Base-by-base conservation (phyloP, 2,888 invertebrate species). In the Trypoxylon attenuatum region DNA sequence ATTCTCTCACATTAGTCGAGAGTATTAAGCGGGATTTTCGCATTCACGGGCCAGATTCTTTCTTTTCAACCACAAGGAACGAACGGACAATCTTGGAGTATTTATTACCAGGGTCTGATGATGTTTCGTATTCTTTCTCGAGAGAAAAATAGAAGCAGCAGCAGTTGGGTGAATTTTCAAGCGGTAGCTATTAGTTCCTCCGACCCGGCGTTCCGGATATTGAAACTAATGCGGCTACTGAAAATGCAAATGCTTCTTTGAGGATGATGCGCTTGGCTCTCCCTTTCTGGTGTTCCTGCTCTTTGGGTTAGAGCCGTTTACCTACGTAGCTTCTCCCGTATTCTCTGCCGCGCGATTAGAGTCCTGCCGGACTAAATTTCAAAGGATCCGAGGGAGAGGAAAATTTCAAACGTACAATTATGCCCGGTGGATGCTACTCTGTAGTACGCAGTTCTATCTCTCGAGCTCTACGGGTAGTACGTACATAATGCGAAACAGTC, bases 81-180 rank as follows among this genome's bases (percentile, higher is more conserved):
- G n/a, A n/a, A n/a, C n/a, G n/a, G n/a, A n/a, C n/a, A n/a, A n/a
- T n/a, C n/a, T n/a, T n/a, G n/a, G n/a, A n/a, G n/a, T n/a, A n/a
- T n/a, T n/a, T n/a, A n/a, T n/a, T n/a, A n/a, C n/a, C n/a, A n/a
- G n/a, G n/a, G n/a, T n/a, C n/a, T n/a, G n/a, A n/a, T n/a, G n/a
- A n/a, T n/a, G n/a, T n/a, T n/a, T n/a, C n/a, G 46, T 61, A 47
- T 45, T 55, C 54, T 53, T 27, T 27, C 25, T 6, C 15, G 46
- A 18, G 47, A 23, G 29, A 43, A 45, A 21, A 49, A 22, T 15
- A 25, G n/a, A n/a, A n/a, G n/a, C n/a, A n/a, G n/a, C n/a, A n/a
- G n/a, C n/a, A n/a, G 50, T 46, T n/a, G 27, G 51, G 41, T 51
- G 55, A 64, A 55, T 64, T 64, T 61, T 51, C 55, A 23, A 38